Conservation (phyloP, 2,797 vertebrate genomes). For the Epinephelus awoara region DNA sequence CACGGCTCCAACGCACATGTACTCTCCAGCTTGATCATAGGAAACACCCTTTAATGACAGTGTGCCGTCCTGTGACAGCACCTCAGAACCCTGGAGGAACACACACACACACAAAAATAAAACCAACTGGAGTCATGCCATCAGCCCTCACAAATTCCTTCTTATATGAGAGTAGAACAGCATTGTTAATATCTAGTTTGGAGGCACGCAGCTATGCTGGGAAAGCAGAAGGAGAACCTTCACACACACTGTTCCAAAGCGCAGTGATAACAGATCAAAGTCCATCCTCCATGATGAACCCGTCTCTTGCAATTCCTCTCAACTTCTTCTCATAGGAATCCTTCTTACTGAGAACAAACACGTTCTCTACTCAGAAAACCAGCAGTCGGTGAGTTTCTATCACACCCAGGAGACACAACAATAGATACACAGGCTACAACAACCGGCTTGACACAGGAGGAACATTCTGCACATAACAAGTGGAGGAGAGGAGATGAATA, state of each 20-base stretch:
- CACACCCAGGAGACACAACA: conserved; percentile 73
- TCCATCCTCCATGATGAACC: conserved; percentile 51
- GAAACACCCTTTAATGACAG: conserved; percentile 72
- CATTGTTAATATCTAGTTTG: conserved; percentile 28
- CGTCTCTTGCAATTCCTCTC: conserved; percentile 55
- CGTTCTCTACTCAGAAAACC: conserved; percentile 37
- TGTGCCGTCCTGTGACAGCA: conserved; percentile 74
- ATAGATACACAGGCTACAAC: conserved; percentile 56
- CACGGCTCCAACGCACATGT: conserved; percentile 86
- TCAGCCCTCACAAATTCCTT: neutral
- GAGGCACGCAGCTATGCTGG: conserved; percentile 40
- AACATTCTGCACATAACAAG: conserved; percentile 52
- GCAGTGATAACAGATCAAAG: conserved; percentile 69
- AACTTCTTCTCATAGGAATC: conserved; percentile 68
- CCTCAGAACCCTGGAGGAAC: conserved; percentile 80
- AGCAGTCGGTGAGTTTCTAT: conserved; percentile 41
- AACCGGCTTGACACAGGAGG: conserved; percentile 50
- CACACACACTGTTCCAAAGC: conserved; percentile 53
- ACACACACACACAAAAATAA: conserved; percentile 45
- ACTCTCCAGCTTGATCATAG: conserved; percentile 84
- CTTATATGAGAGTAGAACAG: conserved; percentile 19
- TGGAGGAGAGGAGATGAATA: conserved; percentile 29
- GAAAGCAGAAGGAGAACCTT: conserved; percentile 55
- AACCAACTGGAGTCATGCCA: conserved; percentile 18
- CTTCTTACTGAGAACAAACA: conserved; percentile 59